These are phyloP conservation scores for Neodiprion virginianus DNA, from an alignment of 1,140 invertebrate genomes.

Conservation along the genomic window DNA sequence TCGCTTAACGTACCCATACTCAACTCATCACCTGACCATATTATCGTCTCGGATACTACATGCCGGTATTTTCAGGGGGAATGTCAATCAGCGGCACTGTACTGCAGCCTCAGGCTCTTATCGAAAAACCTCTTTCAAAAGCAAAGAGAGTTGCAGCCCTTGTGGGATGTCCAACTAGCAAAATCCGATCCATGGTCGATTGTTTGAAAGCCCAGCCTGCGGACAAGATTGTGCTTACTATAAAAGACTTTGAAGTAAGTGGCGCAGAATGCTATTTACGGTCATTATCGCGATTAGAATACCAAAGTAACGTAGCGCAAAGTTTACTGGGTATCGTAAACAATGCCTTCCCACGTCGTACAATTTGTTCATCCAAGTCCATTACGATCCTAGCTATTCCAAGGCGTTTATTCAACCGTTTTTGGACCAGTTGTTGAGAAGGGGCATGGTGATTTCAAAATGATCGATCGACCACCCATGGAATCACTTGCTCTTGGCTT, in stretches of 20 bases:
- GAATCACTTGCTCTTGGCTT: conserved; percentile 61
- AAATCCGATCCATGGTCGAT: conserved; percentile 68
- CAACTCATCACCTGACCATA: neutral
- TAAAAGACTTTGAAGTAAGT: conserved; percentile 58
- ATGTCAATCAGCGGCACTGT: conserved; percentile 82
- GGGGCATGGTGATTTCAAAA: conserved; percentile 52
- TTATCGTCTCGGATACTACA: neutral
- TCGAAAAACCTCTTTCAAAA: conserved; percentile 71
- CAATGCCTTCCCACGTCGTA: neutral
- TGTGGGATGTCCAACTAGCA: conserved; percentile 72
- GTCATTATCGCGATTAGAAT: too few species aligned
- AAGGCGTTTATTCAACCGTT: conserved; percentile 67
- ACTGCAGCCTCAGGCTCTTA: conserved; percentile 74
- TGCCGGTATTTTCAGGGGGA: conserved; percentile 66
- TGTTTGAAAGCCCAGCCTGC: conserved; percentile 73
- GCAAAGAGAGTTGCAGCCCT: conserved; percentile 69
- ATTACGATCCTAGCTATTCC: conserved; percentile 52
- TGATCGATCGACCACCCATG: conserved; percentile 65
- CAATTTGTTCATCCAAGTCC: conserved; percentile 20
- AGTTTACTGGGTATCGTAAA: neutral
- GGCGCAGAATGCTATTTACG: too few species aligned
- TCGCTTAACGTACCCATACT: conserved; percentile 27
- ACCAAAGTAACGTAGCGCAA: too few species aligned
- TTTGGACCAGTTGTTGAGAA: conserved; percentile 69
- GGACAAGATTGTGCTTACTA: conserved; percentile 59